phyloP scores from a whole-genome alignment of 2,113 vertebrate species.

The Redunca redunca region DNA sequence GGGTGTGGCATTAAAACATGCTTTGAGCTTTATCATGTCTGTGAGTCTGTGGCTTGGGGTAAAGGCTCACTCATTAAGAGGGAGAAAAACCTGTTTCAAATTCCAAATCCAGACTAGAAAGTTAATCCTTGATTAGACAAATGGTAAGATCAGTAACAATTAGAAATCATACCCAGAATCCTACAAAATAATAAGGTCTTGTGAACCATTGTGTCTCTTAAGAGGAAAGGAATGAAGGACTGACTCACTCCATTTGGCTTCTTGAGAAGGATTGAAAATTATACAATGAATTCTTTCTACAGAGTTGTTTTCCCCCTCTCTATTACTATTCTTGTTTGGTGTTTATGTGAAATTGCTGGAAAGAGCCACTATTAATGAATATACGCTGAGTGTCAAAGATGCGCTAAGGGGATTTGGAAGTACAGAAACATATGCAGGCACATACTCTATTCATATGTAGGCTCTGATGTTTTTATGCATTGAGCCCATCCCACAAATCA shows the following conservation, averaged over 20 bases:
- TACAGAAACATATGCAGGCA: not conserved
- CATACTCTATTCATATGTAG: not conserved
- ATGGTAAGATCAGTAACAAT: not conserved
- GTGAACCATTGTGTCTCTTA: not conserved
- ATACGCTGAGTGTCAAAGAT: not conserved
- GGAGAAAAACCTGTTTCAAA: not conserved
- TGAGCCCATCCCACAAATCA: slow-evolving; percentile 38
- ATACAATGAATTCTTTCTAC: not conserved
- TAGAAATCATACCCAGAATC: not conserved
- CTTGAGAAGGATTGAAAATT: slow-evolving; percentile 17
- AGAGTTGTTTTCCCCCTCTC: not conserved
- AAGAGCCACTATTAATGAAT: slow-evolving; percentile 17
- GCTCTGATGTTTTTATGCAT: slow-evolving; percentile 30
- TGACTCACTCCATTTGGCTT: not conserved
- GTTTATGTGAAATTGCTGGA: not conserved
- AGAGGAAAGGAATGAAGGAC: not conserved
- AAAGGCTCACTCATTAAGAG: not conserved
- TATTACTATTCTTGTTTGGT: not conserved
- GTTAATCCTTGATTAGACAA: slow-evolving; percentile 3
- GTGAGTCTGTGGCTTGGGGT: not conserved
- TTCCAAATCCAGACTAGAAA: not conserved
- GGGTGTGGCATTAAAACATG: not conserved
- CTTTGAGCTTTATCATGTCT: not conserved
- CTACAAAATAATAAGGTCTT: not conserved
- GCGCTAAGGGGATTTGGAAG: slow-evolving; percentile 1